Base-by-base conservation (phyloP, 2,113 vertebrate species). In the Capricornis sumatraensis region DNA sequence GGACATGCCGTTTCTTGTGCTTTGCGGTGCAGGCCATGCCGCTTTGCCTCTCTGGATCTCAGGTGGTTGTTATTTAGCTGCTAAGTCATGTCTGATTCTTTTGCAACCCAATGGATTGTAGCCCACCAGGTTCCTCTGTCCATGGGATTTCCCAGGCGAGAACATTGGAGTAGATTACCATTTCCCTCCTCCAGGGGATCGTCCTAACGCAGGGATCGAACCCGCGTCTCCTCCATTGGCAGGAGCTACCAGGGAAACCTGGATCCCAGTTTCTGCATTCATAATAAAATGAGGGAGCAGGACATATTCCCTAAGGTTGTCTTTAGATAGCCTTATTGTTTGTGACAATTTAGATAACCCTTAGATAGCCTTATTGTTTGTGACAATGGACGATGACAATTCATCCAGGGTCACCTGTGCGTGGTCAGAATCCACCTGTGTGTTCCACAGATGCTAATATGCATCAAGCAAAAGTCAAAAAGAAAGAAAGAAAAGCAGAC, bases 181-280 rank as follows among this genome's bases (percentile, higher is more conserved):
- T 23, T 71, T 71, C 19, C n/a, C n/a, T 40, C n/a, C 67, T 40
- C 67, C 67, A 40, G 67, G n/a, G n/a, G n/a, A 36, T 40, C 5
- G 36, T 71, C 67, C 67, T 10, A 10, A 71, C 10, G 2, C 67
- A 71, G 67, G 67, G 67, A 71, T 71, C 0, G 0, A 71, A 71
- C 17, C 4, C 2, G 0, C 0, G 19, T 36, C 10, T 71, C n/a
- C 10, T 71, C 10, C 67, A 40, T 12, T 40, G n/a, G 5, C 67
- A 71, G n/a, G 67, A 71, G 67, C 10, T 23, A 23, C n/a, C n/a
- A 23, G 67, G 67, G n/a, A 71, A 71, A 71, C 10, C n/a, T 71
- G 67, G 10, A 71, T 71, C n/a, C 23, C 3, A 0, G n/a, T 71
- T 36, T 71, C 5, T 12, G n/a, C 67, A 71, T 71, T 40, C n/a